Evolutionary conservation across 2,888 invertebrate species (phyloP), one percentile per base, ranked within the genome.

Genomic region (Spodoptera littoralis): DNA sequence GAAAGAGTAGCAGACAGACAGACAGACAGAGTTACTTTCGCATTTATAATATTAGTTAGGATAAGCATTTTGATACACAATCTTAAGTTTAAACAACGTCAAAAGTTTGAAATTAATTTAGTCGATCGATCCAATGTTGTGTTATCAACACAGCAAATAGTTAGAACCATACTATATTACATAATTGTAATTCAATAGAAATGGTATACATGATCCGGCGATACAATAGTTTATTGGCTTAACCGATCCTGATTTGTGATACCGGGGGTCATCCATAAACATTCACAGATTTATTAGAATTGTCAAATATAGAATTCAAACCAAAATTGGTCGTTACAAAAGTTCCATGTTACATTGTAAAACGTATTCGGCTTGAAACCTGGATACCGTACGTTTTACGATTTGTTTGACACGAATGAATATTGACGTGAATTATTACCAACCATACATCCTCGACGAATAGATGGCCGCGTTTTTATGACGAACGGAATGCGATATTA

Each of bases 341-440:
- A 63, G 43, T 68, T 61, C 60, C 43, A 44, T 58, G 60, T 60
- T 70, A 63, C 69, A 65, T 61, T 68, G 70, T 70, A 50, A 60
- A 74, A 53, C 62, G 65, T 43, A 77, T 63, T 54, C 56, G 43
- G 27, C 49, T 60, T 47, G 13, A 58, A 77, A 68, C 69, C 69
- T 75, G 62, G 60, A 65, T 67, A 57, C 58, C 50, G 59, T 79
- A 84, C 84, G 83, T 87, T 89, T 89, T 85, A 89, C 88, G 88
- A 89, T 90, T 89, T 87, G 88, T 88, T 86, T 88, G 90, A 90
- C 86, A 83, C 80, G 84, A 83, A 89, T 88, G 86, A 88, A 90
- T 88, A 87, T 85, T 81, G 88, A 85, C 87, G 80, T 90, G 87
- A 91, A 84, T 87, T 90, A 91, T 90, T 85, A 80, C 83, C 76